These are phyloP conservation scores for Pygoscelis adeliae DNA, from an alignment of 2,113 vertebrate species.

Conservation along the genomic window DNA sequence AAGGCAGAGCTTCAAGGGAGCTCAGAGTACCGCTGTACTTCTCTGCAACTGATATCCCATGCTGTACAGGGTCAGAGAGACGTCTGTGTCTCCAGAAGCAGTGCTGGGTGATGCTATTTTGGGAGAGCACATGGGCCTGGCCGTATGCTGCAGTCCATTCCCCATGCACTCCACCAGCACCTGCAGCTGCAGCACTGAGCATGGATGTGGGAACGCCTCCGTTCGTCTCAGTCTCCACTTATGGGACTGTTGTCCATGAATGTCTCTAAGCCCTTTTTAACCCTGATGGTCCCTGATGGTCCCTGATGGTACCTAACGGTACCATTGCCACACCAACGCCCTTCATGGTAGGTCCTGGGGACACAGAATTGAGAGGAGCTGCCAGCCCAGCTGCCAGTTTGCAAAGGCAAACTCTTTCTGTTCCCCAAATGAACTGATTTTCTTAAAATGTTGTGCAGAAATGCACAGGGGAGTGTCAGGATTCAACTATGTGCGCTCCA, in stretches of 20 bases:
- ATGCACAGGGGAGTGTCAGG: neutral
- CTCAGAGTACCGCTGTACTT: neutral
- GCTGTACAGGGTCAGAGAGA: neutral
- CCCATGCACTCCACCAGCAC: neutral
- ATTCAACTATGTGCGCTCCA: neutral
- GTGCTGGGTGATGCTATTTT: neutral
- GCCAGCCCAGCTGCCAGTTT: neutral
- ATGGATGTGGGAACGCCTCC: rapidly evolving
- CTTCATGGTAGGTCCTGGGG: neutral
- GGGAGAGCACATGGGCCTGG: neutral
- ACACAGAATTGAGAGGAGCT: neutral
- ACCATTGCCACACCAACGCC: rapidly evolving
- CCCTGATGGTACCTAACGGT: neutral
- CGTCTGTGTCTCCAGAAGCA: neutral
- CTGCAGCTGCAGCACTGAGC: neutral
- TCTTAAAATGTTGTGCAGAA: neutral
- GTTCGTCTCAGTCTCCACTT: rapidly evolving
- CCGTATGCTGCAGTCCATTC: rapidly evolving
- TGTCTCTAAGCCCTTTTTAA: neutral
- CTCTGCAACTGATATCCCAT: neutral
- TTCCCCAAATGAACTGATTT: neutral
- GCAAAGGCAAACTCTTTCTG: neutral
- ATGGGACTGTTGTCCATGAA: neutral
- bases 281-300: neutral
- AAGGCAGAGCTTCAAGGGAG: neutral